Evolutionary conservation across 2,888 invertebrate genomes (phyloP).

Genomic region (Pecten maximus): DNA sequence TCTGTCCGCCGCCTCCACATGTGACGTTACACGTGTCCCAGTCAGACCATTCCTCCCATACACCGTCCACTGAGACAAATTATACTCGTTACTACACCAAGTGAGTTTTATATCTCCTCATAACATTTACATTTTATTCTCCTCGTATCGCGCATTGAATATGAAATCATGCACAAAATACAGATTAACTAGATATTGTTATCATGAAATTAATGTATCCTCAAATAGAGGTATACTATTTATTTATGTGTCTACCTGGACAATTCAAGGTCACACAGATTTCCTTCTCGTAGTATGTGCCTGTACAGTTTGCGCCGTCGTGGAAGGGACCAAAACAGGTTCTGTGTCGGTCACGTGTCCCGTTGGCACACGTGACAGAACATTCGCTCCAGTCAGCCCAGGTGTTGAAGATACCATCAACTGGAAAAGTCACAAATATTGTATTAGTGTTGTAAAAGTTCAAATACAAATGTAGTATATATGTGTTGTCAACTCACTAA

Average conservation of each 20-base stretch:
- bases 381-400: constrained; percentile 72
- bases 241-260: constrained; percentile 57
- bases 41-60: constrained; percentile 66
- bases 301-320: constrained; percentile 59
- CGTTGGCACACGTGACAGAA: constrained; percentile 70
- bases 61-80: constrained; percentile 68
- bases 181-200: too few relatives aligned
- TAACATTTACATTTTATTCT: neutral
- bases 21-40: constrained; percentile 71
- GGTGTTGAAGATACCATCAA: constrained; percentile 66
- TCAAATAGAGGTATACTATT: neutral
- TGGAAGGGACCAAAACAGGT: constrained; percentile 63
- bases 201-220: neutral
- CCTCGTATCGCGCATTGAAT: too few relatives aligned
- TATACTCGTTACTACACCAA: neutral
- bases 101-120: neutral
- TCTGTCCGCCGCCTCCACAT: constrained; percentile 72
- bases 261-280: constrained; percentile 58
- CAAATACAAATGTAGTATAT: too few relatives aligned
- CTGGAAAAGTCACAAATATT: constrained; percentile 49
- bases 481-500: too few relatives aligned
- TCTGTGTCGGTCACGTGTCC: constrained; percentile 61
- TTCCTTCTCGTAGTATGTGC: constrained; percentile 50
- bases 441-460: too few relatives aligned
- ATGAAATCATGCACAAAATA: neutral